Evolutionary conservation across 2,888 invertebrate genomes (phyloP).

Genomic region (Hydraecia micacea): DNA sequence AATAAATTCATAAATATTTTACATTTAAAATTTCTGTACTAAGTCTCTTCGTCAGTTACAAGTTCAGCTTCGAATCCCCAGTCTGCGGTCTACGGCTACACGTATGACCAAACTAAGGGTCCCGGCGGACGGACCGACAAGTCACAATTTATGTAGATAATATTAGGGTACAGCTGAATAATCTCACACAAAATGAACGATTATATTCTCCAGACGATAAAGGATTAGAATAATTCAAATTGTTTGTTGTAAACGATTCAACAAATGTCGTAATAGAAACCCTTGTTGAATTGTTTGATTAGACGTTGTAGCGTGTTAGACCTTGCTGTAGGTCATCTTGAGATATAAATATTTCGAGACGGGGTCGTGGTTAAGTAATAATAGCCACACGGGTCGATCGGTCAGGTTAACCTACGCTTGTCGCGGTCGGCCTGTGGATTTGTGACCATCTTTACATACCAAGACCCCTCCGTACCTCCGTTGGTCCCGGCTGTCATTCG

Average conservation of each 20-base stretch:
- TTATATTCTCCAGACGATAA: constrained; percentile 58
- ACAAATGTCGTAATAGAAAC: constrained; percentile 48
- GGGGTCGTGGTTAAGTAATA: neutral
- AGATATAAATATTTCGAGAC: neutral
- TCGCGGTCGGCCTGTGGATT: neutral
- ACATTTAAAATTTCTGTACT: constrained; percentile 24
- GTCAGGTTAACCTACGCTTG: neutral
- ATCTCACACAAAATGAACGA: constrained; percentile 58
- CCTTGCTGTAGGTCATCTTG: neutral
- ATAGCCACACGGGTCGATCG: neutral
- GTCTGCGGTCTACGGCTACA: constrained; percentile 48
- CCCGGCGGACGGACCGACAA: constrained; percentile 56
- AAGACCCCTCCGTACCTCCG: neutral
- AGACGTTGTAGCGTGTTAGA: constrained; percentile 7
- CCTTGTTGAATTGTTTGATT: constrained; percentile 40
- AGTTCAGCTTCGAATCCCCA: constrained; percentile 55
- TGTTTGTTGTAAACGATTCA: constrained; percentile 54
- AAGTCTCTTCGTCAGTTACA: constrained; percentile 43
- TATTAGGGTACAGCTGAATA: constrained; percentile 65
- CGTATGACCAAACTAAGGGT: constrained; percentile 60
- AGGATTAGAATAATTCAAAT: constrained; percentile 52
- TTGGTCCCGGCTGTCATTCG: neutral
- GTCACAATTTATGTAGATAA: constrained; percentile 68
- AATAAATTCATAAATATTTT: constrained; percentile 21
- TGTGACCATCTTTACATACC: neutral